A percentile compares a stretch with the other conserved stretches of the same genome.
These are phyloP conservation scores for Mycalesis mineus DNA, from an alignment of 2,888 invertebrate genomes.

Conservation along the genomic window DNA sequence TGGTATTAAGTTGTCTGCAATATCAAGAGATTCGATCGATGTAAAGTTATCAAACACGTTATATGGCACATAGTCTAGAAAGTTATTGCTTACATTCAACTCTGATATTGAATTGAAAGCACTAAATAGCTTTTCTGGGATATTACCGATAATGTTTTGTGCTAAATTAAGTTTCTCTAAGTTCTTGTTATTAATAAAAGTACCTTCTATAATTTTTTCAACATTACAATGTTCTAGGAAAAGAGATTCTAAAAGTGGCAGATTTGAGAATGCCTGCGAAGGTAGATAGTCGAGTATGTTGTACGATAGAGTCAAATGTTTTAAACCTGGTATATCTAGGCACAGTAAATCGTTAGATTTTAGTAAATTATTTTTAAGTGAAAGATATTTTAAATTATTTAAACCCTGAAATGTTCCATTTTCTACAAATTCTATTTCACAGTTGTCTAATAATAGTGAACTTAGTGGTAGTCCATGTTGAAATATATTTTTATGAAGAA, in stretches of 20 bases:
- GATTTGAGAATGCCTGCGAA: conserved; percentile 83
- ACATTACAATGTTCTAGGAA: conserved; percentile 84
- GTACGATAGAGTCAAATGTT: conserved; percentile 84
- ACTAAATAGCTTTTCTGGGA: conserved; percentile 83
- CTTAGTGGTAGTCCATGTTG: conserved; percentile 87
- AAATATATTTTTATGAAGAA: conserved; percentile 85
- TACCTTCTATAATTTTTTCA: conserved; percentile 81
- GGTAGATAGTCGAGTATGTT: conserved; percentile 88
- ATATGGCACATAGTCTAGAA: conserved; percentile 86
- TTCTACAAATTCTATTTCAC: conserved; percentile 85
- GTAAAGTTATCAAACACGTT: conserved; percentile 85
- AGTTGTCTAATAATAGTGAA: conserved; percentile 85
- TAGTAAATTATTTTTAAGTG: conserved; percentile 85
- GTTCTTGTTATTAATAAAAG: conserved; percentile 86
- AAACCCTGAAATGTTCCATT: conserved; percentile 85
- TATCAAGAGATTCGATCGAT: conserved; percentile 83
- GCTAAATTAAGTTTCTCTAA: conserved; percentile 85
- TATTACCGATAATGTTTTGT: conserved; percentile 82
- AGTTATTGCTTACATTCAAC: conserved; percentile 85
- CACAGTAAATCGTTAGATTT: conserved; percentile 83
- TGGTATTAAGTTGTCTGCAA: conserved; percentile 83
- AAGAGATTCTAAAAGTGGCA: conserved; percentile 87
- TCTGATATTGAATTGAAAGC: conserved; percentile 84
- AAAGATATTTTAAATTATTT: conserved; percentile 86
- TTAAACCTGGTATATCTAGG: conserved; percentile 86